Conservation (phyloP, 2,888 invertebrate species). For the Chouioia cunea region DNA sequence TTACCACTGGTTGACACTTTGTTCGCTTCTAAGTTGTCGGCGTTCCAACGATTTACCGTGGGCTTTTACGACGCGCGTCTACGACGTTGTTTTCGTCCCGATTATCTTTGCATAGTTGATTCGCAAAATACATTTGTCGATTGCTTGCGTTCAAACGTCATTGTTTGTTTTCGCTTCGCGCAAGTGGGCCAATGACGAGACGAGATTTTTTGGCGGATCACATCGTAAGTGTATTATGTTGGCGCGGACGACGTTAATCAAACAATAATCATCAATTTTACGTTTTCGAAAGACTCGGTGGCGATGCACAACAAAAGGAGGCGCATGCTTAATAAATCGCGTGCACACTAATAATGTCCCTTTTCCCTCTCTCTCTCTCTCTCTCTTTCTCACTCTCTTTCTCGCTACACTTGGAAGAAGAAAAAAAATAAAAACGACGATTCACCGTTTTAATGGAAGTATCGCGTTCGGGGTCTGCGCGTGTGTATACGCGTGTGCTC, state of each 20-base stretch:
- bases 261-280: slow-evolving; percentile 7
- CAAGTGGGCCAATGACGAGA: slow-evolving; percentile 25
- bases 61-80: slow-evolving; percentile 15
- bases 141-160: not conserved
- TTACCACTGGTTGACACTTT: slow-evolving; percentile 25
- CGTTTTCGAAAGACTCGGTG: slow-evolving; percentile 19
- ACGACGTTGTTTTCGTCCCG: not conserved
- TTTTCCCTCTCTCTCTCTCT: slow-evolving; percentile 6
- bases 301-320: not conserved
- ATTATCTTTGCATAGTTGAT: slow-evolving; percentile 7
- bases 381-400: not conserved
- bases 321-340: too few species aligned
- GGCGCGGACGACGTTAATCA: slow-evolving; percentile 25
- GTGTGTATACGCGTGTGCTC: slow-evolving; percentile 26
- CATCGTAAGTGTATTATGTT: too few species aligned
- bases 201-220: not conserved
- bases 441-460: slow-evolving; percentile 51
- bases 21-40: not conserved
- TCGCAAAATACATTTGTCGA: not conserved
- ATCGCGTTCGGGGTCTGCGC: slow-evolving; percentile 33
- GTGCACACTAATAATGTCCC: slow-evolving; percentile 27
- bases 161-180: slow-evolving; percentile 21
- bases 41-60: not conserved
- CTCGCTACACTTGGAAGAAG: slow-evolving; percentile 1
- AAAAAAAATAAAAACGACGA: slow-evolving; percentile 29